Conservation (phyloP, 2,797 vertebrate species). For the Halcyon leucocephala region DNA sequence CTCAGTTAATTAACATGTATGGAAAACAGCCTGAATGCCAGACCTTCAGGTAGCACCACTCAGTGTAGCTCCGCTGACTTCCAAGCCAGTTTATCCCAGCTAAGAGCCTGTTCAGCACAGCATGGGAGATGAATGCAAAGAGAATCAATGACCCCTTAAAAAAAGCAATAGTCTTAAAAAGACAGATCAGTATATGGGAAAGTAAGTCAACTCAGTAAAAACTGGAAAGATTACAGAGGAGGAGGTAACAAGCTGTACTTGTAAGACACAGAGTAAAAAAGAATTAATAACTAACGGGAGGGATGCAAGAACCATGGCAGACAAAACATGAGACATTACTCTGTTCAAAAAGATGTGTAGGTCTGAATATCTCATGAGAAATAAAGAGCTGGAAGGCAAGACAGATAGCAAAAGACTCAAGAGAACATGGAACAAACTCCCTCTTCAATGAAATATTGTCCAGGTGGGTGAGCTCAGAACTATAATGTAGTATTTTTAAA, state of each 20-base stretch:
- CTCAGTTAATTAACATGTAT: background rate
- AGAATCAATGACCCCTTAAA: background rate
- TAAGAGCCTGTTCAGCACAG: background rate
- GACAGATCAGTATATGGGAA: background rate
- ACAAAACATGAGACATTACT: background rate
- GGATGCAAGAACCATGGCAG: background rate
- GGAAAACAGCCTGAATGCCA: background rate
- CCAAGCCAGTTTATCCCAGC: background rate
- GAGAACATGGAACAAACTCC: background rate
- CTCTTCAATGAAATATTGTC: background rate
- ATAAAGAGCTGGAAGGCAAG: background rate
- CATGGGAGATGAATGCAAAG: background rate
- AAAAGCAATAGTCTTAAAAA: slow-evolving; percentile 6
- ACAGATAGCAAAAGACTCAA: background rate
- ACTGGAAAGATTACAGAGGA: slow-evolving; percentile 24
- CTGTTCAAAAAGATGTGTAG: background rate
- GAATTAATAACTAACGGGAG: background rate
- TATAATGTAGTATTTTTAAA: background rate
- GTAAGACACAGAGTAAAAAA: background rate
- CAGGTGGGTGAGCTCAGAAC: background rate
- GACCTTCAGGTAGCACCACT: background rate
- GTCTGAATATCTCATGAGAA: background rate
- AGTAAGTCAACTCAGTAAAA: slow-evolving; percentile 9
- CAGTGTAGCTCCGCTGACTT: background rate
- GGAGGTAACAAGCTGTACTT: slow-evolving; percentile 18